phyloP scores from a whole-genome alignment of 2,797 vertebrate species.

The Acanthurus leucopareius region DNA sequence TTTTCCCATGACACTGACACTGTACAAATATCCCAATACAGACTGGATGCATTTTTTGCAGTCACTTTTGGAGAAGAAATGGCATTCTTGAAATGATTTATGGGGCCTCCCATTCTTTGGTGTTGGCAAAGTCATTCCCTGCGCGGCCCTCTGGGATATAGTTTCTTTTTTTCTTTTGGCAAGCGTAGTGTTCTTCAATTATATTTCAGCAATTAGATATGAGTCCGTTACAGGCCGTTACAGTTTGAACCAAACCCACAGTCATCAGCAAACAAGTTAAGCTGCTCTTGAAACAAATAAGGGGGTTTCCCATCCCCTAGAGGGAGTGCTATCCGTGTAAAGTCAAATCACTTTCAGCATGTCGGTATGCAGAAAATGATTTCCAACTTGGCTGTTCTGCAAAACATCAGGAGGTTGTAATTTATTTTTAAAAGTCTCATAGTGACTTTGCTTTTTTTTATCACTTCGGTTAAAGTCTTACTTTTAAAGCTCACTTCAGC shows the following conservation, averaged over 20 bases:
- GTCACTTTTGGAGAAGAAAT: slow-evolving; percentile 48
- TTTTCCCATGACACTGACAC: slow-evolving; percentile 17
- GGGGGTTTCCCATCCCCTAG: slow-evolving; percentile 13
- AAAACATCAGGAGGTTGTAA: slow-evolving; percentile 10
- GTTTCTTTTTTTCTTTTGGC: slow-evolving; percentile 53
- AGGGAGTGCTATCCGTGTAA: background rate
- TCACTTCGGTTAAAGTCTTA: slow-evolving; percentile 12
- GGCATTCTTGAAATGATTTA: slow-evolving; percentile 63
- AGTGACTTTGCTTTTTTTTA: slow-evolving; percentile 39
- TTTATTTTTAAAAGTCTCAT: slow-evolving; percentile 19
- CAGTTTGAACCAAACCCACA: slow-evolving; percentile 18
- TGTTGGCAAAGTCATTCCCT: slow-evolving; percentile 54
- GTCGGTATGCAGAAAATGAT: background rate
- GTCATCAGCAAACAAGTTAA: background rate
- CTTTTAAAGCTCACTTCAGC: slow-evolving; percentile 9
- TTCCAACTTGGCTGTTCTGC: background rate
- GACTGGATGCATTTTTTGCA: slow-evolving; percentile 30
- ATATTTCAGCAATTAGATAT: slow-evolving; percentile 42
- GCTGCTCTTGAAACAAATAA: slow-evolving; percentile 17
- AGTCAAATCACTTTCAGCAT: slow-evolving; percentile 20
- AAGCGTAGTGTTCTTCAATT: slow-evolving; percentile 38
- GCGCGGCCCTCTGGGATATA: slow-evolving; percentile 43
- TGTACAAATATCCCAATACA: slow-evolving; percentile 36
- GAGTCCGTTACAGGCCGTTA: slow-evolving; percentile 39
- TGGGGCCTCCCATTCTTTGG: slow-evolving; percentile 61